Evolutionary conservation across 2,797 vertebrate species (phyloP), one percentile per base, ranked within the genome.

Genomic region (Intellagama lesueurii): DNA sequence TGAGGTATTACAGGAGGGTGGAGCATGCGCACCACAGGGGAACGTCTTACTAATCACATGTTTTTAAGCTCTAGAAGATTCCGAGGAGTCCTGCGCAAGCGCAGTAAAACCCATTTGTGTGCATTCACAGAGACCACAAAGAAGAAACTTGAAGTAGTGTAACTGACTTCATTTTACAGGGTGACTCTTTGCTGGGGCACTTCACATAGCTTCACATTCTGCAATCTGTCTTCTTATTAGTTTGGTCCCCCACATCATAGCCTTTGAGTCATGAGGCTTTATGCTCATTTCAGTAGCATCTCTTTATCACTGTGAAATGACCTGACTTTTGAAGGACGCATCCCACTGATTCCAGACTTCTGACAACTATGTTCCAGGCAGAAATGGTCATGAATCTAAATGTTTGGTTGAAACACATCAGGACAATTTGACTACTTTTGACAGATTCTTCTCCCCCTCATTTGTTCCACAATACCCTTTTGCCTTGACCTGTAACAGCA

Each of bases 131-230:
- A 40, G 40, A 40, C 40, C 40, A 40, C 40, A 40, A 40, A 40
- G 40, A 40, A 40, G 40, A 40, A 22, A 24, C 64, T 22, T 66
- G 64, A 24, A 4, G 16, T 66, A 81, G 40, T 16, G 24, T 9
- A 52, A 28, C 14, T 83, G 81, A 69, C 28, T 69, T 69, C 81
- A 44, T 44, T 72, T 60, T 26, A 60, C 9, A 40, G 12, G 11
- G 19, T n/a, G 87, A 80, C 89, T 28, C 16, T 7, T 94, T 86
- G 85, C 49, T 52, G 49, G 11, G 49, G 7, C 40, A 40, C 40
- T 40, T 40, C 40, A 78, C 87, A 90, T 88, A 4, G 11, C 80
- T 1, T 14, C 80, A 89, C 86, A 76, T 88, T 77, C 90, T 49
- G 32, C 24, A 44, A 69, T 8, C 49, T 77, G 28, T 26, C 73